Evolutionary conservation across 2,888 invertebrate species (phyloP).

Genomic region (Dynastes grantii): DNA sequence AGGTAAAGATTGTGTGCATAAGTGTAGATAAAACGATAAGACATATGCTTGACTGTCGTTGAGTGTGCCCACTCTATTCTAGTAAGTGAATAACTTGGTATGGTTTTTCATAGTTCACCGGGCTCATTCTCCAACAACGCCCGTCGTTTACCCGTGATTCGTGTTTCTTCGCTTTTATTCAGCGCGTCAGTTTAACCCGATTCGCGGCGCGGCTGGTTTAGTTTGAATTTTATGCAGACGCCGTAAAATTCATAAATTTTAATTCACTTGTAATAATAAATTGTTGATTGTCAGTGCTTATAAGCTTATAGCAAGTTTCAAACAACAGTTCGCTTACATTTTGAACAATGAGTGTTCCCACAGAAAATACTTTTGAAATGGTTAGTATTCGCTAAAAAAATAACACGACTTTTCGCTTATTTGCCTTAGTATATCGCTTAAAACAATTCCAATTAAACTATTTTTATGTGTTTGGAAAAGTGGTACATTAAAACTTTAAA

Average conservation of each 20-base stretch:
- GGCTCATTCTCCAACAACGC: conserved; percentile 39
- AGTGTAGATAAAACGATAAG: conserved; percentile 45
- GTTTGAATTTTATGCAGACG: conserved; percentile 25
- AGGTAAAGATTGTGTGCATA: conserved; percentile 46
- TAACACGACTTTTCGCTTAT: neutral
- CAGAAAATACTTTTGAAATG: conserved; percentile 3
- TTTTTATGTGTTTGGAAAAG: too few relatives aligned
- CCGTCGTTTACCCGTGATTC: conserved; percentile 35
- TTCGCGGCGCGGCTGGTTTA: conserved; percentile 33
- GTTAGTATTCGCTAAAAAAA: conserved; percentile 11
- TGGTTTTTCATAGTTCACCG: conserved; percentile 44
- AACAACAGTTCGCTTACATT: neutral
- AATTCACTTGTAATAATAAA: neutral
- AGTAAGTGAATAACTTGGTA: conserved; percentile 34
- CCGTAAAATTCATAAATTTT: neutral
- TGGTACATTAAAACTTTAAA: too few relatives aligned
- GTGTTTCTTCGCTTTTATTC: conserved; percentile 43
- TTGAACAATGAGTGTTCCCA: conserved; percentile 6
- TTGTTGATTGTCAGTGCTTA: conserved; percentile 1
- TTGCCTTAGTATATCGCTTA: neutral
- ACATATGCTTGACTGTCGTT: conserved; percentile 26
- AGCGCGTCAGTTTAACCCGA: conserved; percentile 40
- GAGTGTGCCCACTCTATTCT: conserved; percentile 44
- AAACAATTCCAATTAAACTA: neutral
- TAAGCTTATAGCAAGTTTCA: neutral